Percentiles rank a stretch among this genome's conserved stretches.
phyloP scores from a whole-genome alignment of 2,113 vertebrate species.

The Mixornis gularis region DNA sequence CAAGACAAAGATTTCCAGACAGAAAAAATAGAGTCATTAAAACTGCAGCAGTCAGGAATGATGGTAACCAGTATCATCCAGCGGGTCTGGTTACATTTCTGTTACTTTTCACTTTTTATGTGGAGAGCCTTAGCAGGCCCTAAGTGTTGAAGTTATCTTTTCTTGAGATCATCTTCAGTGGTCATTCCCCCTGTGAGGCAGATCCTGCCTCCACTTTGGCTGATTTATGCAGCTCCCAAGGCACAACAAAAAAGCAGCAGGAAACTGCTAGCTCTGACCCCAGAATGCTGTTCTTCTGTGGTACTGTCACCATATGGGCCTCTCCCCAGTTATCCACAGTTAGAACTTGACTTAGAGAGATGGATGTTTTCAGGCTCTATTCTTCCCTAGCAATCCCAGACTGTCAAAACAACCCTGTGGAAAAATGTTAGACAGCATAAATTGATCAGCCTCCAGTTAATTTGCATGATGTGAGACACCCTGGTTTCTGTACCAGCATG shows the following conservation, averaged over 20 bases:
- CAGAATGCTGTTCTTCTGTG: neutral
- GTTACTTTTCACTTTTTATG: neutral
- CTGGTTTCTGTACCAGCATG: neutral
- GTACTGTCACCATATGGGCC: neutral
- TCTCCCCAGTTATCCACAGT: neutral
- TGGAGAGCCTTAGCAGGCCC: neutral
- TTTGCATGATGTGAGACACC: neutral
- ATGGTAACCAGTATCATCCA: neutral
- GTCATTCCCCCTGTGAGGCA: neutral
- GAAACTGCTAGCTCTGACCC: neutral
- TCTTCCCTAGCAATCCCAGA: neutral
- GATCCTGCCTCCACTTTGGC: neutral
- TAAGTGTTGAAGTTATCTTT: neutral
- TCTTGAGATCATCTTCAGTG: neutral
- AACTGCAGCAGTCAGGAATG: neutral
- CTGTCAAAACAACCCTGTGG: neutral
- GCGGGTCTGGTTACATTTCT: neutral
- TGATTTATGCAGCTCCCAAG: neutral
- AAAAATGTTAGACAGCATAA: neutral
- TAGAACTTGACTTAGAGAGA: neutral
- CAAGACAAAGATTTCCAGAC: slow-evolving; percentile 23
- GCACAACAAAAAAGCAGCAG: neutral
- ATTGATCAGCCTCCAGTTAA: neutral
- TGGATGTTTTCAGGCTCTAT: neutral
- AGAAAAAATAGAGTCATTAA: neutral